Conservation (phyloP, 2,113 vertebrate genomes). For the Coptodon bakossiorum region DNA sequence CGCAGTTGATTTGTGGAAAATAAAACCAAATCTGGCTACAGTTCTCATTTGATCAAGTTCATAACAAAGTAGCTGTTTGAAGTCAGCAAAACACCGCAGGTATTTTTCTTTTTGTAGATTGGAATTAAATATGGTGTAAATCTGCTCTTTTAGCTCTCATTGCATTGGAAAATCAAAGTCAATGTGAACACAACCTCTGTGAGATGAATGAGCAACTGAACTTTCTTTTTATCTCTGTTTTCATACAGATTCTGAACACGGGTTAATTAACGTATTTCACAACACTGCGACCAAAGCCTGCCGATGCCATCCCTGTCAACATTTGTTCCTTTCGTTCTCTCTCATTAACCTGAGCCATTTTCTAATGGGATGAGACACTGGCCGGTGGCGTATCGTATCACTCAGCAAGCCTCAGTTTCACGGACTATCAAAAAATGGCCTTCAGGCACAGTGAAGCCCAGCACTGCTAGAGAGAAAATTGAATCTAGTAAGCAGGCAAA, state of each 20-base stretch:
- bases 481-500: neutral
- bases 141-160: neutral
- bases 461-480: neutral
- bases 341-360: conserved; percentile 12
- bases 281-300: neutral
- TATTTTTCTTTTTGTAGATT: neutral
- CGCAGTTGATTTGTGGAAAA: neutral
- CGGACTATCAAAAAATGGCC: neutral
- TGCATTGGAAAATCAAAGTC: conserved; percentile 1
- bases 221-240: conserved; percentile 23
- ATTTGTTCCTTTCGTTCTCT: neutral
- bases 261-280: conserved; percentile 37
- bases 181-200: conserved; percentile 11
- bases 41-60: neutral
- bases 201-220: conserved; percentile 33
- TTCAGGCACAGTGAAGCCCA: neutral
- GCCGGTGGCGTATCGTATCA: neutral
- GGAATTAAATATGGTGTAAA: neutral
- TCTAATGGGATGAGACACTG: conserved; percentile 8
- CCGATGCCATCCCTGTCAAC: neutral
- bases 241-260: neutral
- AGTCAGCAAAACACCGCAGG: conserved; percentile 5
- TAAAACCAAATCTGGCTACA: neutral
- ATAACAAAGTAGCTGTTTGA: conserved; percentile 12
- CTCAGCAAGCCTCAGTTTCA: neutral